phyloP scores from a whole-genome alignment of 2,797 vertebrate genomes.

The Enteromius mattozi region DNA sequence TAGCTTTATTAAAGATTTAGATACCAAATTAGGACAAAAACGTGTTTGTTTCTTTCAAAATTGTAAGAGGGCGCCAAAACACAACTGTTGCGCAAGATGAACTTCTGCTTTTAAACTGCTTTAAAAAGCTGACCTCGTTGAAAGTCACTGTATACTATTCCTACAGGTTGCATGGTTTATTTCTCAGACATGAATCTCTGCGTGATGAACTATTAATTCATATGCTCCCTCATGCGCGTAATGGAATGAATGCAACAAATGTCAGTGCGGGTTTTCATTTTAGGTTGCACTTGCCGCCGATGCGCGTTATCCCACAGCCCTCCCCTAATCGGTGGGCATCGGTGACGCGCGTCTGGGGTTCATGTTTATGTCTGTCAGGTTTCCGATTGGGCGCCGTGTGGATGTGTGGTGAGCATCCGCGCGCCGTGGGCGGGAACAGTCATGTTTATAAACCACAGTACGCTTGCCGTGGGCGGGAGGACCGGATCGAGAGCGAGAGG shows the following conservation, averaged over 20 bases:
- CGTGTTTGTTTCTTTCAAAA: not conserved
- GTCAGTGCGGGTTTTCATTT: not conserved
- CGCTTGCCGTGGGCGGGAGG: conserved; percentile 76
- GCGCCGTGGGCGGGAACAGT: conserved; percentile 75
- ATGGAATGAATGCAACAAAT: not conserved
- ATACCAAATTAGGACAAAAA: not conserved
- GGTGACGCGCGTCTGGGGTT: conserved; percentile 76
- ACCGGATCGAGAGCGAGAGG: conserved; percentile 67
- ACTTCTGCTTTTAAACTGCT: not conserved
- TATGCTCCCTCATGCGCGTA: not conserved
- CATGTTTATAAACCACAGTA: conserved; percentile 78
- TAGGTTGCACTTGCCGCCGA: not conserved
- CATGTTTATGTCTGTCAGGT: conserved; percentile 68
- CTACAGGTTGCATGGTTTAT: not conserved
- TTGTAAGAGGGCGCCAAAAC: not conserved
- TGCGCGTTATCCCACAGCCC: conserved; percentile 27
- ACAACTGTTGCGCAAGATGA: conserved; percentile 6
- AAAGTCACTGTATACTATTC: not conserved
- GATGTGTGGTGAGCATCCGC: conserved; percentile 52
- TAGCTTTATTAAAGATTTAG: not conserved
- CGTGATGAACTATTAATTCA: not conserved
- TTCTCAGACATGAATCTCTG: not conserved
- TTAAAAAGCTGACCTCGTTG: not conserved
- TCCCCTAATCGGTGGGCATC: conserved; percentile 49
- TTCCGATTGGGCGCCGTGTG: conserved; percentile 69